Percentiles rank a stretch among this genome's conserved stretches.
phyloP scores from a whole-genome alignment of 1,140 invertebrate genomes.

The Heliconius congener region DNA sequence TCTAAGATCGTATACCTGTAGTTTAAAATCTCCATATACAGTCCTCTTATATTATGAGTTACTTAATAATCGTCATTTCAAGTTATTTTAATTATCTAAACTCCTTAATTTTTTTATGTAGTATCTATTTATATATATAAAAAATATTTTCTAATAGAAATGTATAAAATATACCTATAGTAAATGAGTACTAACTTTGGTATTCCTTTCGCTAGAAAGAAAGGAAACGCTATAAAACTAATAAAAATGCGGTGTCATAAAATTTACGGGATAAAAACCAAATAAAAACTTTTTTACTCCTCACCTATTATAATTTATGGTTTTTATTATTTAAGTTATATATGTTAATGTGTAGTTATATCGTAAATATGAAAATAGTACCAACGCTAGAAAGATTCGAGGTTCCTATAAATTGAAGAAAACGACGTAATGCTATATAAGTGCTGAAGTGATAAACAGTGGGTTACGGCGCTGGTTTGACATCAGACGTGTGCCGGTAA shows the following conservation, averaged over 20 bases:
- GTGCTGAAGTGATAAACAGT: constrained; percentile 56
- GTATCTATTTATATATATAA: no score
- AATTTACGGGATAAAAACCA: constrained; percentile 30
- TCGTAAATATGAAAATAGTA: constrained; percentile 34
- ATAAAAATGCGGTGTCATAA: constrained; percentile 36
- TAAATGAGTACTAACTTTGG: neutral
- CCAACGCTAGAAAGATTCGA: constrained; percentile 24
- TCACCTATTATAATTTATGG: constrained; percentile 34
- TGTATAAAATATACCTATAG: no score
- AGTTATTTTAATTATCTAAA: no score
- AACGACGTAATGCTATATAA: constrained; percentile 52
- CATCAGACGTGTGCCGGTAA: constrained; percentile 53
- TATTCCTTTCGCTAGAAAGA: constrained; percentile 10
- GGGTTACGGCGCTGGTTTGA: constrained; percentile 41
- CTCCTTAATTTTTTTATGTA: no score
- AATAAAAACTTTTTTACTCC: constrained; percentile 35
- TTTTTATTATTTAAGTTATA: constrained; percentile 34
- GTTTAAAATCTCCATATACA: no score
- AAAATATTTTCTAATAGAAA: no score
- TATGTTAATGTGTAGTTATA: constrained; percentile 26
- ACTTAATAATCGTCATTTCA: no score
- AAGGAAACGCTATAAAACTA: constrained; percentile 30
- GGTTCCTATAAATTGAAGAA: constrained; percentile 56
- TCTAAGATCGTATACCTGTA: no score
- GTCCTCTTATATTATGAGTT: no score